A percentile compares a stretch with the other conserved stretches of the same genome.
Conservation (phyloP, 2,888 invertebrate genomes). For the Rhagophthalmus giganteus region DNA sequence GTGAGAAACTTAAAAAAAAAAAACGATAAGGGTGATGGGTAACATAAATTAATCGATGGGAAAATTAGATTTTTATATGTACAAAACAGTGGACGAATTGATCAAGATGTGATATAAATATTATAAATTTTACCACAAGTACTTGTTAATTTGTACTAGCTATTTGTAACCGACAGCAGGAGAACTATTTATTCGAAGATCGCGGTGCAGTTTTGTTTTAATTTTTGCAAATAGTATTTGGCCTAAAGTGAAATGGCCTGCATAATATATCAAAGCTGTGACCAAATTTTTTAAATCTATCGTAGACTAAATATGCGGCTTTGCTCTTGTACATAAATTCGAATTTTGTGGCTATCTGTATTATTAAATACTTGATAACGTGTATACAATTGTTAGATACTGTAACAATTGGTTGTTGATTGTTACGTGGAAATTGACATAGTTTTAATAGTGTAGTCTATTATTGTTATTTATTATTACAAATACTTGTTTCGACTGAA, state of each 20-base stretch:
- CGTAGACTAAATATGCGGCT: slow-evolving; percentile 18
- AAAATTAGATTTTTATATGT: slow-evolving; percentile 21
- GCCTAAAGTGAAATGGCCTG: slow-evolving; percentile 23
- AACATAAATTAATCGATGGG: slow-evolving; percentile 11
- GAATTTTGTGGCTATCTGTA: slow-evolving; percentile 26
- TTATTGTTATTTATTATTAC: slow-evolving; percentile 32
- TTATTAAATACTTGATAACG: slow-evolving; percentile 22
- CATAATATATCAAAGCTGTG: slow-evolving; percentile 28
- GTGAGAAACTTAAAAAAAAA: slow-evolving; percentile 17
- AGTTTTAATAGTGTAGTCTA: slow-evolving; percentile 32
- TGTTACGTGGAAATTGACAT: slow-evolving; percentile 29
- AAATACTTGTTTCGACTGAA: slow-evolving; percentile 17
- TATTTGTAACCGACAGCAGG: slow-evolving; percentile 5
- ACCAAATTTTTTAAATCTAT: slow-evolving; percentile 28
- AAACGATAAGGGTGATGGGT: slow-evolving; percentile 27
- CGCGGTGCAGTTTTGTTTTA: slow-evolving; percentile 7
- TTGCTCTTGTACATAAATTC: slow-evolving; percentile 27
- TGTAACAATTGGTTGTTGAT: slow-evolving; percentile 29
- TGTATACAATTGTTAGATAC: slow-evolving; percentile 32
- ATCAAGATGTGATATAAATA: slow-evolving; percentile 29
- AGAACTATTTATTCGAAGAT: no score
- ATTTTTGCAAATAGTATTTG: slow-evolving; percentile 6
- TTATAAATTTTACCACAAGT: slow-evolving; percentile 15
- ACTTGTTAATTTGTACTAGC: slow-evolving; percentile 8
- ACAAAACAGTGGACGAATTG: slow-evolving; percentile 14